These are phyloP conservation scores for Coregonus sp. DNA, from an alignment of 2,797 vertebrate species.

Conservation along the genomic window DNA sequence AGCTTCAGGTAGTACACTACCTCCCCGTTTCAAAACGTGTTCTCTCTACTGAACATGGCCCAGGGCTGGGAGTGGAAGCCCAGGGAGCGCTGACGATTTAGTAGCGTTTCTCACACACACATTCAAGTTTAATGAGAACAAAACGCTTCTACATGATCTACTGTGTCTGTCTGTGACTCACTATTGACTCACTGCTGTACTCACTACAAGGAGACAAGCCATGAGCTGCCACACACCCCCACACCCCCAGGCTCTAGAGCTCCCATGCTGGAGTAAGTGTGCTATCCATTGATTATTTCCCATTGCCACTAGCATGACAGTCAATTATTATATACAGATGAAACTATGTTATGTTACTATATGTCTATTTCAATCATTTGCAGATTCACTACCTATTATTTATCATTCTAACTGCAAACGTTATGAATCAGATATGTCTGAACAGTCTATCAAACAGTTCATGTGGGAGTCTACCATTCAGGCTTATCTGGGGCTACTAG, in stretches of 20 bases:
- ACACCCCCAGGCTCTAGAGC: background rate
- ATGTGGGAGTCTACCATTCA: background rate
- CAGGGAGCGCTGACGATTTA: constrained; percentile 45
- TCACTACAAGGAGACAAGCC: constrained; percentile 12
- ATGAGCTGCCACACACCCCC: constrained; percentile 17
- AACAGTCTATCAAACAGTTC: background rate
- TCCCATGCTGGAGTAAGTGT: constrained; percentile 46
- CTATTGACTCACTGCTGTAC: constrained; percentile 51
- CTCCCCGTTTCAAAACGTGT: background rate
- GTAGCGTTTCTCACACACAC: constrained; percentile 40
- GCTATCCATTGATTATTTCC: constrained; percentile 41
- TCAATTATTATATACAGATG: background rate
- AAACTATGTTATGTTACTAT: background rate
- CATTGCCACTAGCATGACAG: constrained; percentile 32
- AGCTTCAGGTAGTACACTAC: background rate
- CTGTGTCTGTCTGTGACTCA: constrained; percentile 37
- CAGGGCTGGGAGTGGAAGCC: constrained; percentile 25
- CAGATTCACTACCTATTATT: background rate
- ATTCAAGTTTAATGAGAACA: constrained; percentile 77
- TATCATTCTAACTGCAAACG: background rate
- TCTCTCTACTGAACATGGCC: constrained; percentile 6
- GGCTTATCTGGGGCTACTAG: background rate
- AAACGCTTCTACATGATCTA: constrained; percentile 59
- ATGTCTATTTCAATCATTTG: background rate
- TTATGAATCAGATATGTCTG: background rate